These are phyloP conservation scores for Pegea sp. DNA, from an alignment of 23 tunicate species.

Conservation along the genomic window DNA sequence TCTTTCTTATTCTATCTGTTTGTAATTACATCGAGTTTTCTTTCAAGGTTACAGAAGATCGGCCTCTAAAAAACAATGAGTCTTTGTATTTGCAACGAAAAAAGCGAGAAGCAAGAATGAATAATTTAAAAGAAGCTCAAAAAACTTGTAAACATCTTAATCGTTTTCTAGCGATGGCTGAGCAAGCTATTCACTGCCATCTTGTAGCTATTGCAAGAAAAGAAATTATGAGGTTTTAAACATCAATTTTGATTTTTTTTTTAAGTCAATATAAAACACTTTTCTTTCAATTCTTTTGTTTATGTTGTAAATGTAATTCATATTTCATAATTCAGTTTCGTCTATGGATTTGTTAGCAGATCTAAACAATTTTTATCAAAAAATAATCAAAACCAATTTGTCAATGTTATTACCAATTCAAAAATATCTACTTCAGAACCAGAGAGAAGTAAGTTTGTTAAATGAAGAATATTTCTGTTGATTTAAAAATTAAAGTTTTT, in stretches of 20 bases:
- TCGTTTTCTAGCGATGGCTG: slow-evolving; percentile 28
- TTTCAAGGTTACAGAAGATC: background rate
- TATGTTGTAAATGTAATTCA: background rate
- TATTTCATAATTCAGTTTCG: too few species aligned
- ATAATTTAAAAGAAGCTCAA: slow-evolving; percentile 30
- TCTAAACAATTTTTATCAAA: too few species aligned
- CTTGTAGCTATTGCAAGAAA: slow-evolving; percentile 18
- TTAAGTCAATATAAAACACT: background rate
- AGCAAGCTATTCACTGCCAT: slow-evolving; percentile 56
- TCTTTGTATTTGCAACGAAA: slow-evolving; percentile 55
- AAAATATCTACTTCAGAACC: too few species aligned
- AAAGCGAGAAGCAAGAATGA: slow-evolving; percentile 13
- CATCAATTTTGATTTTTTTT: too few species aligned
- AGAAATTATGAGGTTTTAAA: slow-evolving; percentile 24
- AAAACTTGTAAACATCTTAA: slow-evolving; percentile 15
- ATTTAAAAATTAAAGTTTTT: too few species aligned
- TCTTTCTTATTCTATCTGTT: background rate
- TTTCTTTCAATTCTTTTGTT: background rate
- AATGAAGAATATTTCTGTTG: too few species aligned
- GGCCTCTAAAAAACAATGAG: slow-evolving; percentile 8
- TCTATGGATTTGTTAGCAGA: too few species aligned
- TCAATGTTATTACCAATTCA: too few species aligned
- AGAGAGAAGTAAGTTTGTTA: too few species aligned
- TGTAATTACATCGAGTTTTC: background rate
- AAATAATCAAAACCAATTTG: too few species aligned